Evolutionary conservation across 2,888 invertebrate genomes (phyloP).

Genomic region (Lamproptera curius): DNA sequence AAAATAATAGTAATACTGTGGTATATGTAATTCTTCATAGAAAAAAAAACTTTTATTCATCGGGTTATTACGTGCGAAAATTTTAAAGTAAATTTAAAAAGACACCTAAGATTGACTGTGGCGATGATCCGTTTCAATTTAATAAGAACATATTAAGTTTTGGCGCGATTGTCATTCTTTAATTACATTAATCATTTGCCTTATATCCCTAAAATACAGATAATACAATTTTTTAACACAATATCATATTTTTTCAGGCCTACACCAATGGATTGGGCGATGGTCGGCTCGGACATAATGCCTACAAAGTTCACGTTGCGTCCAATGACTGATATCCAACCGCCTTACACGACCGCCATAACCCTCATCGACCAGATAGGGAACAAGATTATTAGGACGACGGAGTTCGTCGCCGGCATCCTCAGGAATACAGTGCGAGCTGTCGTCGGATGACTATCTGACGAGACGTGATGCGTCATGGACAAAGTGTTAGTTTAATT

Average conservation of each 20-base stretch:
- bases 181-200: background rate
- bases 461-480: background rate
- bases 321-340: conserved; percentile 42
- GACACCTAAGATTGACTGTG: background rate
- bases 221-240: conserved; percentile 1
- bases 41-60: too few relatives aligned
- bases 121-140: background rate
- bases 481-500: too few relatives aligned
- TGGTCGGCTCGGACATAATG: conserved; percentile 42
- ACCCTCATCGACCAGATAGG: conserved; percentile 71
- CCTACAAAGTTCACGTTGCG: conserved; percentile 55
- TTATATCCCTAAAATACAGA: background rate
- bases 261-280: conserved; percentile 46
- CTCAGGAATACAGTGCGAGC: conserved; percentile 67
- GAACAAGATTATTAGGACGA: conserved; percentile 68
- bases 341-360: conserved; percentile 58
- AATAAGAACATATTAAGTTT: too few relatives aligned
- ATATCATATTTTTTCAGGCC: conserved; percentile 44
- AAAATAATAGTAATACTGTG: too few relatives aligned
- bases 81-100: background rate
- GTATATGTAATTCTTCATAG: too few relatives aligned
- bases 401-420: conserved; percentile 66
- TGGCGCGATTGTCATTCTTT: background rate
- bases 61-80: too few relatives aligned
- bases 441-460: conserved; percentile 49